Evolutionary conservation across 2,113 vertebrate genomes (phyloP).

Genomic region (Erythrocebus patas): DNA sequence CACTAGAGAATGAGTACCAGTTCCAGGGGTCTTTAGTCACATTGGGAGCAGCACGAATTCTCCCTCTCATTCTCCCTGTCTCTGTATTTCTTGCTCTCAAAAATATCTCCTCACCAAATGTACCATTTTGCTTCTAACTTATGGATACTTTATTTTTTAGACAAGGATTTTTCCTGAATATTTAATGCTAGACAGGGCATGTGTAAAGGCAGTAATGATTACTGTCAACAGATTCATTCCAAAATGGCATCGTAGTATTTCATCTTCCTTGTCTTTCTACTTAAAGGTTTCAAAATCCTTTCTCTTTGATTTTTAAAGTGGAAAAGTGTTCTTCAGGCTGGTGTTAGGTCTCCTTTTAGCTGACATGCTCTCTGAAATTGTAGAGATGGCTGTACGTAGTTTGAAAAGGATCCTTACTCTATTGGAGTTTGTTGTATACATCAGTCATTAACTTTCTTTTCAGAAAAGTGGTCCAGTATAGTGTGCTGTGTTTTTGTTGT

Average conservation of each 20-base stretch:
- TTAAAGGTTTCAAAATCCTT: slow-evolving; percentile 52
- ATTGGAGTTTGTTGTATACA: slow-evolving; percentile 30
- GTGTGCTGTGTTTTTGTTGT: not conserved
- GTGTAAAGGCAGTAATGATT: slow-evolving; percentile 73
- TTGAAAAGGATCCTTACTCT: slow-evolving; percentile 47
- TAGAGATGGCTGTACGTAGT: not conserved
- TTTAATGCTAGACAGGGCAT: slow-evolving; percentile 78
- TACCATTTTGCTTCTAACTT: slow-evolving; percentile 65
- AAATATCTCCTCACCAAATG: slow-evolving; percentile 37
- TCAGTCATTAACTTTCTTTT: slow-evolving; percentile 21
- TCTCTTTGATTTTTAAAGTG: slow-evolving; percentile 59
- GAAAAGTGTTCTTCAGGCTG: not conserved
- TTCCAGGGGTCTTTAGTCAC: slow-evolving; percentile 83
- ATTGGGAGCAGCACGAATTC: slow-evolving; percentile 43
- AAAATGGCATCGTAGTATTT: slow-evolving; percentile 72
- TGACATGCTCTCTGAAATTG: not conserved
- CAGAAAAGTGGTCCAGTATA: not conserved
- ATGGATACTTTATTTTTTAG: slow-evolving; percentile 71
- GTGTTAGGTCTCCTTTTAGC: slow-evolving; percentile 15
- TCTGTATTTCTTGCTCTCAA: not conserved
- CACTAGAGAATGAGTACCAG: slow-evolving; percentile 81
- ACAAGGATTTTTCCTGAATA: slow-evolving; percentile 77
- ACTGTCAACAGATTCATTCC: slow-evolving; percentile 55
- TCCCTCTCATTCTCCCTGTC: not conserved
- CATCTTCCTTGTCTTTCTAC: slow-evolving; percentile 52